Conservation (phyloP, 2,797 vertebrate species). For the Columba guinea region DNA sequence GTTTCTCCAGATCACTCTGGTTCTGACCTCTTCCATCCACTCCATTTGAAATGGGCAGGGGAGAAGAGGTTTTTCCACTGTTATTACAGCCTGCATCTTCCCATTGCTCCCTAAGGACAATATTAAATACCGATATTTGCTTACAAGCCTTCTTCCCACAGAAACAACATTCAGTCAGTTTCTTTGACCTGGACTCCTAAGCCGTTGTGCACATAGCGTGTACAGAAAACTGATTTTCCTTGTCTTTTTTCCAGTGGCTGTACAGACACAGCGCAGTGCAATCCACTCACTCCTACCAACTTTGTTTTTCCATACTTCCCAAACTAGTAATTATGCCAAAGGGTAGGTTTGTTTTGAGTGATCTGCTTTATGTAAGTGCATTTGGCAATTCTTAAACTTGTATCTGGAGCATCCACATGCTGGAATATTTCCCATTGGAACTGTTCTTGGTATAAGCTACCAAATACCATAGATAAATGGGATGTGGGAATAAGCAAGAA, state of each 20-base stretch:
- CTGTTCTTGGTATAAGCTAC: neutral
- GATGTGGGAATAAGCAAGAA: conserved; percentile 35
- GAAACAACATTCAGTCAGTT: neutral
- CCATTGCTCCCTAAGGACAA: neutral
- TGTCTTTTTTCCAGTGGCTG: neutral
- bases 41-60: neutral
- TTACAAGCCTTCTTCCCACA: neutral
- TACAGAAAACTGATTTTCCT: neutral
- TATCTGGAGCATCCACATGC: conserved; percentile 38
- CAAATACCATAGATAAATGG: conserved; percentile 38
- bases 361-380: conserved; percentile 36
- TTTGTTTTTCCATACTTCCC: neutral
- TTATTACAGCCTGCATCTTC: neutral
- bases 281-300: neutral
- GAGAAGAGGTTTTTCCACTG: neutral
- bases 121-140: neutral
- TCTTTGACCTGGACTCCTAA: neutral
- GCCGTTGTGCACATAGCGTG: neutral
- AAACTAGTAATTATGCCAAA: conserved; percentile 19
- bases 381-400: conserved; percentile 51
- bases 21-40: neutral
- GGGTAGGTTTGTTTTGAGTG: neutral
- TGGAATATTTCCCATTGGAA: conserved; percentile 51
- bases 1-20: neutral
- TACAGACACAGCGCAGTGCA: neutral